These are phyloP conservation scores for Struthidea cinerea DNA, from an alignment of 2,113 vertebrate genomes.

Conservation along the genomic window DNA sequence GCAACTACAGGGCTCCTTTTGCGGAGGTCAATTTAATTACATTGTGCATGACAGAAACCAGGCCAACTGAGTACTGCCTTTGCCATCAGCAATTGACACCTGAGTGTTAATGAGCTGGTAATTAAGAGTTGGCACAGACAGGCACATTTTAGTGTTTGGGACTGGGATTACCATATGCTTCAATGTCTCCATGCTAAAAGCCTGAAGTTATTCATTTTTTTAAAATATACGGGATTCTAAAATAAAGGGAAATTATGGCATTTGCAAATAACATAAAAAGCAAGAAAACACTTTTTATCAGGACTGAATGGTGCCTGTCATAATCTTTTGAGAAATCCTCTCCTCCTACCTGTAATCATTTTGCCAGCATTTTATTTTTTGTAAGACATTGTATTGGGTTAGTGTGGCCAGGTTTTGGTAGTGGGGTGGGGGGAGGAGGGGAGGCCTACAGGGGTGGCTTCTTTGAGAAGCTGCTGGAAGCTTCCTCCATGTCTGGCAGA, in stretches of 20 bases:
- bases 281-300: background rate
- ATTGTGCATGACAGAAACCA: slow-evolving; percentile 77
- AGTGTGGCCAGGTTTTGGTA: background rate
- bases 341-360: background rate
- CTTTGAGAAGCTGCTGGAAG: background rate
- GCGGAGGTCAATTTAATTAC: slow-evolving; percentile 83
- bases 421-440: too few species aligned
- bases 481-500: too few species aligned
- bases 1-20: slow-evolving; percentile 69
- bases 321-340: background rate
- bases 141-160: slow-evolving; percentile 74
- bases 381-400: background rate
- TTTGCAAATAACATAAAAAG: background rate
- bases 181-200: slow-evolving; percentile 72
- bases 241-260: background rate
- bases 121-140: slow-evolving; percentile 81
- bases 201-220: slow-evolving; percentile 35
- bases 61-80: slow-evolving; percentile 78
- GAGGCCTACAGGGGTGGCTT: background rate
- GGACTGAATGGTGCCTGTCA: background rate
- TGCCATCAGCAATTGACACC: slow-evolving; percentile 83
- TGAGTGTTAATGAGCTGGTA: slow-evolving; percentile 87
- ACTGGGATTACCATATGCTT: slow-evolving; percentile 78
- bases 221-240: background rate
- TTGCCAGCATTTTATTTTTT: background rate